These are phyloP conservation scores for Progne subis DNA, from an alignment of 2,113 vertebrate species.

Conservation along the genomic window DNA sequence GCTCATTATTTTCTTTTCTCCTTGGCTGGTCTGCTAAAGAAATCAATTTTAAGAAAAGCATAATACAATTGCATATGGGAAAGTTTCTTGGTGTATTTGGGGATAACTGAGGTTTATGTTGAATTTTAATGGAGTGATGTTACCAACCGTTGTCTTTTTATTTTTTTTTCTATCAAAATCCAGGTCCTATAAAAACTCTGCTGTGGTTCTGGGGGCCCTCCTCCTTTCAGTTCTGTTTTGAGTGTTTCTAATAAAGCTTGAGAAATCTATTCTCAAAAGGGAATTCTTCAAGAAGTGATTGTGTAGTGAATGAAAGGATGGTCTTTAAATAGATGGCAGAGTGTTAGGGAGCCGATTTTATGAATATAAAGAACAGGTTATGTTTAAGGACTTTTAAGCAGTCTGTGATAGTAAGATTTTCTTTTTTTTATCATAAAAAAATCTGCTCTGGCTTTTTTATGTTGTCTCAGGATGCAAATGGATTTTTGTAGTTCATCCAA, in stretches of 20 bases:
- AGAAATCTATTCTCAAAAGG: background rate
- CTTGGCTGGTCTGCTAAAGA: background rate
- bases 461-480: background rate
- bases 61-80: background rate
- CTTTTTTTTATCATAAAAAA: background rate
- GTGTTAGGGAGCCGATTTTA: background rate
- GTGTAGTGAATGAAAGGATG: background rate
- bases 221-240: background rate
- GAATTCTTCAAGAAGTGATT: background rate
- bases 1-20: background rate
- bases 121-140: background rate
- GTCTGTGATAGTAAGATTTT: background rate
- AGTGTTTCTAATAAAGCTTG: background rate
- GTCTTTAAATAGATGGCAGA: background rate
- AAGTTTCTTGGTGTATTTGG: background rate
- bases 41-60: background rate
- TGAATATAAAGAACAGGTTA: background rate
- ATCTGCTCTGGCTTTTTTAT: background rate
- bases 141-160: background rate
- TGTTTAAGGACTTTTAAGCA: background rate
- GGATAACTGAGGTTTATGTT: background rate
- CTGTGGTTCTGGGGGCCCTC: background rate
- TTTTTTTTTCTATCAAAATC: background rate
- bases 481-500: background rate
- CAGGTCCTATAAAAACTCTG: background rate